These are phyloP conservation scores for Ischnura elegans DNA, from an alignment of 2,888 invertebrate species.

Conservation along the genomic window DNA sequence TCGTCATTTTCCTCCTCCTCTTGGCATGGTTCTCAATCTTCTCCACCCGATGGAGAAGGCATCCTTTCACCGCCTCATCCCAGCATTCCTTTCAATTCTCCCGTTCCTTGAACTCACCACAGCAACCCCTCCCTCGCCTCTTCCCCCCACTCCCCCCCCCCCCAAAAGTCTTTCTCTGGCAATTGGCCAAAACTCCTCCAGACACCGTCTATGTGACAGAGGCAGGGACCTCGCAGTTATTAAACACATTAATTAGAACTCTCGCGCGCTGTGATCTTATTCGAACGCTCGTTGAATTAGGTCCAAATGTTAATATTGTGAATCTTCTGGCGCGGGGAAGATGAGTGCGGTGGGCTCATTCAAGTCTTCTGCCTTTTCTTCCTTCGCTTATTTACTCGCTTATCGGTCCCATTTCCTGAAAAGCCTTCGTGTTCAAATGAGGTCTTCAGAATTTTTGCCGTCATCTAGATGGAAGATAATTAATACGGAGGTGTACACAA, in stretches of 20 bases:
- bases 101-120: background rate
- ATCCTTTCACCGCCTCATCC: background rate
- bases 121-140: background rate
- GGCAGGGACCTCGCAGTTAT: background rate
- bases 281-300: conserved; percentile 17
- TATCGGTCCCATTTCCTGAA: background rate
- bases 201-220: background rate
- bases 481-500: too few species aligned
- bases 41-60: background rate
- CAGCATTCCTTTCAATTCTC: background rate
- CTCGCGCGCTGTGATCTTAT: background rate
- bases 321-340: background rate
- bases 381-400: conserved; percentile 34
- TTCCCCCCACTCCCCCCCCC: background rate
- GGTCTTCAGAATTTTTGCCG: background rate
- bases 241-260: conserved; percentile 45
- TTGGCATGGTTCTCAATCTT: background rate
- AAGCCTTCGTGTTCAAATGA: background rate
- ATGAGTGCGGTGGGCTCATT: background rate
- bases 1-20: background rate
- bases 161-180: background rate
- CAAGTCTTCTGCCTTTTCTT: background rate
- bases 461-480: background rate
- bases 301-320: background rate
- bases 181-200: background rate